A percentile compares a stretch with the other conserved stretches of the same genome.
These are phyloP conservation scores for Aleiodes alternator DNA, from an alignment of 2,888 invertebrate genomes.

Conservation along the genomic window DNA sequence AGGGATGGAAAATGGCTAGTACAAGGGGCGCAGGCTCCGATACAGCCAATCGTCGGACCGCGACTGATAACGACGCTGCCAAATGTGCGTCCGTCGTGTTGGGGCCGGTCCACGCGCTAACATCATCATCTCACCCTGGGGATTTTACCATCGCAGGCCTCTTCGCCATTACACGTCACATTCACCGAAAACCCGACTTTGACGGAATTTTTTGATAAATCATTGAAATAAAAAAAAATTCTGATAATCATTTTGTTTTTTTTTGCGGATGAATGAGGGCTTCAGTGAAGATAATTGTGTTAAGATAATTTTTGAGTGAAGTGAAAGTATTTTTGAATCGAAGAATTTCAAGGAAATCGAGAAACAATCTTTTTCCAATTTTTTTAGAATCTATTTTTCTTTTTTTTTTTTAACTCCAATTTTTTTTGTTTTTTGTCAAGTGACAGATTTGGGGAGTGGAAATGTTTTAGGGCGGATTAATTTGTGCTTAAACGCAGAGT, in stretches of 20 bases:
- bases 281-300: constrained; percentile 8
- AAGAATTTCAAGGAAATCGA: neutral
- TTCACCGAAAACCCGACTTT: constrained; percentile 29
- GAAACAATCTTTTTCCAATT: neutral
- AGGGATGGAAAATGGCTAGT: constrained; percentile 51
- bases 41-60: constrained; percentile 75
- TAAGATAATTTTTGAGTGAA: neutral
- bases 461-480: constrained; percentile 39
- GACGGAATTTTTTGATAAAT: neutral
- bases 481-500: constrained; percentile 53
- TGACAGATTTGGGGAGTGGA: constrained; percentile 5
- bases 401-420: no score
- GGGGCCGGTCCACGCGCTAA: constrained; percentile 71
- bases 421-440: neutral
- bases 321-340: neutral
- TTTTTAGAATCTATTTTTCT: neutral
- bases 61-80: constrained; percentile 74
- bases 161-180: constrained; percentile 31
- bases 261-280: neutral
- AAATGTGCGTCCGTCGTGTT: constrained; percentile 71
- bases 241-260: neutral
- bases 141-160: constrained; percentile 47
- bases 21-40: constrained; percentile 73
- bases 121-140: constrained; percentile 60
- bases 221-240: neutral